A percentile compares a stretch with the other conserved stretches of the same genome.
Conservation (phyloP, 2,113 vertebrate genomes). For the Corapipo altera region DNA sequence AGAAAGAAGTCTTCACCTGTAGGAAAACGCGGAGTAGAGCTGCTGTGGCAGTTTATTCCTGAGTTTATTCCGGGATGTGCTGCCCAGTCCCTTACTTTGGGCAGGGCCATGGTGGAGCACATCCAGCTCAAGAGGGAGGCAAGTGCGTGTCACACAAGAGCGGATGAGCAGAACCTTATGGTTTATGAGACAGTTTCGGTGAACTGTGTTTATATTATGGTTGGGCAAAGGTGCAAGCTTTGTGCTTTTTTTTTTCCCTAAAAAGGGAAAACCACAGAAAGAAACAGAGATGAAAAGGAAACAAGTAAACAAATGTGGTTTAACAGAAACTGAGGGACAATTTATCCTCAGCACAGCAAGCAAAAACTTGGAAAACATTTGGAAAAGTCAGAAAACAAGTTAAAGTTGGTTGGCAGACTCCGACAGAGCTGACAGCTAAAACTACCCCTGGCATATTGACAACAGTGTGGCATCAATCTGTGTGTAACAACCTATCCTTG, state of each 20-base stretch:
- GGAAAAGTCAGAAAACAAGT: slow-evolving; percentile 69
- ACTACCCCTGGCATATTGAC: slow-evolving; percentile 54
- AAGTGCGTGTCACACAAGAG: background rate
- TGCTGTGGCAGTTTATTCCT: background rate
- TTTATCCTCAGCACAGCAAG: slow-evolving; percentile 43
- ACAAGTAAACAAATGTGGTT: slow-evolving; percentile 58
- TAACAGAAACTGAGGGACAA: slow-evolving; percentile 52
- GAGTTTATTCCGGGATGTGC: background rate
- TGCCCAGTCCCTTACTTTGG: background rate
- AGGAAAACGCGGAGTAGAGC: background rate
- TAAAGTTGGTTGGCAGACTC: slow-evolving; percentile 66
- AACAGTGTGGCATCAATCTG: slow-evolving; percentile 61
- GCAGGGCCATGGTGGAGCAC: background rate
- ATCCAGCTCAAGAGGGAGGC: background rate
- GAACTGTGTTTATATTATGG: background rate
- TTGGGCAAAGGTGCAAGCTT: background rate
- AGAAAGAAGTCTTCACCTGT: background rate
- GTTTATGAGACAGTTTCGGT: background rate
- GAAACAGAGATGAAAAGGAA: background rate
- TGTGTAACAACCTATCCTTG: slow-evolving; percentile 57
- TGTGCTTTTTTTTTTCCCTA: background rate
- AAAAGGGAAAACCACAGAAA: slow-evolving; percentile 24
- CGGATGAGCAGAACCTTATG: background rate
- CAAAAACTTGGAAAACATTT: slow-evolving; percentile 58
- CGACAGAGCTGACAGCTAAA: slow-evolving; percentile 61